A percentile compares a stretch with the other conserved stretches of the same genome.
Evolutionary conservation across 2,113 vertebrate species (phyloP).

Genomic region (Passer domesticus): DNA sequence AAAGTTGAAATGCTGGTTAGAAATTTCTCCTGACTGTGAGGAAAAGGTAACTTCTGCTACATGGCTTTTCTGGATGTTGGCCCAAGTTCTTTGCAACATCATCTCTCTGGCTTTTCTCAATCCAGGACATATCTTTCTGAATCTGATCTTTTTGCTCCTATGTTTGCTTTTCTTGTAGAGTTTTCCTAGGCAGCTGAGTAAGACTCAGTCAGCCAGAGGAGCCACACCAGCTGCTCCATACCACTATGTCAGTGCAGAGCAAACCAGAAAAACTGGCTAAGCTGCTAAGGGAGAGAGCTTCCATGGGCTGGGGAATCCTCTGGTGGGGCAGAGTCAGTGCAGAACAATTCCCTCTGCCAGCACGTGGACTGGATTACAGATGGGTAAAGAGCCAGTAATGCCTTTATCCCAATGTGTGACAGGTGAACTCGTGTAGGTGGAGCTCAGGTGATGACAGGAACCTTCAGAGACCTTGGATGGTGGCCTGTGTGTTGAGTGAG

Average conservation of each 20-base stretch:
- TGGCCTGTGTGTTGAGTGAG: neutral
- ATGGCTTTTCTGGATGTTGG: neutral
- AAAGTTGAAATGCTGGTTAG: neutral
- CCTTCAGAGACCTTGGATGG: neutral
- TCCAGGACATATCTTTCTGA: neutral
- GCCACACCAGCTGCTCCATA: neutral
- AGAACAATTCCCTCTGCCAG: neutral
- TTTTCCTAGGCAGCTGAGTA: neutral
- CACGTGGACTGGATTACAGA: neutral
- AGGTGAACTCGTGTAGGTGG: neutral
- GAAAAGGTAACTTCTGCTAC: neutral
- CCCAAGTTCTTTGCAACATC: neutral
- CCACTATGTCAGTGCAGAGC: neutral
- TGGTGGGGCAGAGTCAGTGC: neutral
- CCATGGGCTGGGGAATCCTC: neutral
- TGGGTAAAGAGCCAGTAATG: neutral
- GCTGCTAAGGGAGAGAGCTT: neutral
- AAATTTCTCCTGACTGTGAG: neutral
- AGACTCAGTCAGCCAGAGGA: neutral
- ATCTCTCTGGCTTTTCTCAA: neutral
- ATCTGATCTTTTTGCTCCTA: neutral
- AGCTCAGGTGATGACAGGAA: neutral
- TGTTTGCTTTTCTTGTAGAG: neutral
- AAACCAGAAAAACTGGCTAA: conserved; percentile 44
- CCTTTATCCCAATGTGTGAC: neutral